Percentiles rank a stretch among this genome's conserved stretches.
Conservation (phyloP, 2,888 invertebrate species). For the Xanthia togata region DNA sequence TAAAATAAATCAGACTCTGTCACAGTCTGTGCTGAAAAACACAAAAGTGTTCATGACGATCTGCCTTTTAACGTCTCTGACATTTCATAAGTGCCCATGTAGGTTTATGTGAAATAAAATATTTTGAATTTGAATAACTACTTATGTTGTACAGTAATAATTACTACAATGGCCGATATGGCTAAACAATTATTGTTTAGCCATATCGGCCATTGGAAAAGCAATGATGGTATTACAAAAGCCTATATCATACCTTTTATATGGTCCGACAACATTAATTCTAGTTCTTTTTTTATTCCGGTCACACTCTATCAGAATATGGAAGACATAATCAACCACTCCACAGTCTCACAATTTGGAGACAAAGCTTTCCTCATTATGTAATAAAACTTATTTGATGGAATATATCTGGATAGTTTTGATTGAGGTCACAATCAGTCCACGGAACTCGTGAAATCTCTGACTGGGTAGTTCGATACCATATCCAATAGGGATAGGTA, state of each 20-base stretch:
- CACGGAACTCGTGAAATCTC: conserved; percentile 1
- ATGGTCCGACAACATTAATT: not conserved
- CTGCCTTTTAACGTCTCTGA: not conserved
- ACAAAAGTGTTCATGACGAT: not conserved
- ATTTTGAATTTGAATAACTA: no score
- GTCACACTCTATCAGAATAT: not conserved
- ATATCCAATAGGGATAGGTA: no score
- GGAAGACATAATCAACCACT: no score
- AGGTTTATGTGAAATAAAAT: no score
- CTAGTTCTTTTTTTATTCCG: not conserved
- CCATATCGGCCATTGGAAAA: not conserved
- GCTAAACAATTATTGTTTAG: no score
- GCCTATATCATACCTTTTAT: not conserved
- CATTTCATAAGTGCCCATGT: no score
- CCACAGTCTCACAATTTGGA: not conserved
- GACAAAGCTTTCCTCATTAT: not conserved
- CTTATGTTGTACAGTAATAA: no score
- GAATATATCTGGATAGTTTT: no score
- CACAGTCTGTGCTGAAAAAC: no score
- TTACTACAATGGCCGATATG: no score
- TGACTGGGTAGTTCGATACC: conserved; percentile 8
- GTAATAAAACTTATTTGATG: not conserved
- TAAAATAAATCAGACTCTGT: no score
- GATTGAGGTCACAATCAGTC: not conserved
- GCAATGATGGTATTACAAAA: not conserved